Evolutionary conservation across 1,140 invertebrate species (phyloP), one percentile per base, ranked within the genome.

Genomic region (Myzus persicae): DNA sequence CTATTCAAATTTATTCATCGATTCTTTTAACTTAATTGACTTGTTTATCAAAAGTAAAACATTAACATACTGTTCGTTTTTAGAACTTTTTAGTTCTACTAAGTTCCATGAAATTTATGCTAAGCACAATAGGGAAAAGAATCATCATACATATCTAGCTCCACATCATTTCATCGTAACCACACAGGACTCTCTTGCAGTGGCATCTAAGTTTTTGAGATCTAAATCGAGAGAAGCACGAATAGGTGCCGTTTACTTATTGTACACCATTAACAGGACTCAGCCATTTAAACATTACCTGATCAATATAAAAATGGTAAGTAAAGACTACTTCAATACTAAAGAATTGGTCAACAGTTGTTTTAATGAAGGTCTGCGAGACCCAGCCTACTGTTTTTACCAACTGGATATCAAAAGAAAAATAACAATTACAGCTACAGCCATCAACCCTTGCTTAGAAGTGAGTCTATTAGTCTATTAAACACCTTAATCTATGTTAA

Each of bases 131-230:
- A 84, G 18, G 14, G 14, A 93, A 31, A 11, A 18, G 3, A 84
- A 84, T 20, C 40, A 84, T 20, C 40, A 54, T 26, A 26, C 51
- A 6, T 51, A 6, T 48, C 26, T 84, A 51, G 18, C 91, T 1
- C 91, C 91, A 22, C 91, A 93, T 42, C 81, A 93, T 93, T 93
- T 42, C 44, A 93, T 93, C 26, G 85, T 36, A n/a, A 93, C 26
- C 1, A 31, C 91, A 2, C 46, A 93, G 8, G 91, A 93, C 26
- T 9, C 36, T 20, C 36, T 93, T 14, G 44, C 81, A 9, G 91
- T 82, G 2, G 81, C 81, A 2, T 9, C 81, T 0, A 93, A 93
- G 8, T 93, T 93, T 51, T 93, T 93, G 18, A 46, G 81, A 84
- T 93, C 91, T 31, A 36, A 48, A n/a, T 93, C 76, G 11, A 84